phyloP scores from a whole-genome alignment of 2,888 invertebrate species.

The Orthosia cruda region DNA sequence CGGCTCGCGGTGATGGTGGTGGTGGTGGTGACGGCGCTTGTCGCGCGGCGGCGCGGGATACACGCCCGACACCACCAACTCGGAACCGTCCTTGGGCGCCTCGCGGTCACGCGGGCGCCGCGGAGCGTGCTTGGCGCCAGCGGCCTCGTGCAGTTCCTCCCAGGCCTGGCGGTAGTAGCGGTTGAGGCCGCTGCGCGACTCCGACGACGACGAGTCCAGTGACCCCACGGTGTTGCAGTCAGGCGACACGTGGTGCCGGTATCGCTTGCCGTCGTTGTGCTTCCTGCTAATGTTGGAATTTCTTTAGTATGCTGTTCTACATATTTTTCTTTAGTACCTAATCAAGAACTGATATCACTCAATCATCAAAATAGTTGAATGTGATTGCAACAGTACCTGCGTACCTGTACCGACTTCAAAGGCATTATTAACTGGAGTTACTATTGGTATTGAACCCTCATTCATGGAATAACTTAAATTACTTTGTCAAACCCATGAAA shows the following conservation, averaged over 20 bases:
- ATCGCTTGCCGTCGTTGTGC: slow-evolving; percentile 95
- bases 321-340: not conserved
- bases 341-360: not conserved
- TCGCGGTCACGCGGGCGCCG: slow-evolving; percentile 87
- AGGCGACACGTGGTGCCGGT: slow-evolving; percentile 97
- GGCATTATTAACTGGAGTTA: not conserved
- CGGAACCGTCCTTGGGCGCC: slow-evolving; percentile 94
- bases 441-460: too few species aligned
- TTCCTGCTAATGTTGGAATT: slow-evolving; percentile 78
- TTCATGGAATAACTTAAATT: not conserved
- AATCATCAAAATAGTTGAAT: not conserved
- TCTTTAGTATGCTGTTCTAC: slow-evolving; percentile 14
- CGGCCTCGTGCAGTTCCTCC: slow-evolving; percentile 97
- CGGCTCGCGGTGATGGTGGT: slow-evolving; percentile 94
- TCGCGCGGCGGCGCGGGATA: slow-evolving; percentile 88
- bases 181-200: slow-evolving; percentile 96
- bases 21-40: slow-evolving; percentile 94
- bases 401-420: not conserved
- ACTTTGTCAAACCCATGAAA: not conserved
- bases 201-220: slow-evolving; percentile 97
- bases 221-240: slow-evolving; percentile 98
- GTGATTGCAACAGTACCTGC: not conserved
- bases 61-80: slow-evolving; percentile 94
- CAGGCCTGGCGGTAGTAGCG: slow-evolving; percentile 98
- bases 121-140: slow-evolving; percentile 91